Percentiles rank a stretch among this genome's conserved stretches.
Conservation (phyloP, 2,888 invertebrate species). For the Rhogogaster chlorosoma region DNA sequence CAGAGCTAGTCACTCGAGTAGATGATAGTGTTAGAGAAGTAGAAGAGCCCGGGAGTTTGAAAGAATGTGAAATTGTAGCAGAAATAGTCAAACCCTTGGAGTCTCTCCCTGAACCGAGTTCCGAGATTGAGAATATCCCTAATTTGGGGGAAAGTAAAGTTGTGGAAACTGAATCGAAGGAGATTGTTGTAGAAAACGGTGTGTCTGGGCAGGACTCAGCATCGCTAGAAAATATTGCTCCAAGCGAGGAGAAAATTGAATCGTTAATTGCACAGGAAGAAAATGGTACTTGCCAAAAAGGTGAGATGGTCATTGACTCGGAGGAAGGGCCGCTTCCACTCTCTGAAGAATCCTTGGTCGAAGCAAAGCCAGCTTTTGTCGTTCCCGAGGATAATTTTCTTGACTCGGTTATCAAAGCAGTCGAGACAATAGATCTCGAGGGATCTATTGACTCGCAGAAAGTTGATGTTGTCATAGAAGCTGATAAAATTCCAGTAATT, state of each 20-base stretch:
- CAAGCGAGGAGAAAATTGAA: neutral
- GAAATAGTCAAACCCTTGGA: conserved; percentile 33
- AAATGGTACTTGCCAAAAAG: neutral
- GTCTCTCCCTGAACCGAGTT: neutral
- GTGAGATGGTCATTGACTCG: conserved; percentile 61
- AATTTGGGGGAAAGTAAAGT: neutral
- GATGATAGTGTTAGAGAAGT: neutral
- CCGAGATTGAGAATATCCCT: neutral
- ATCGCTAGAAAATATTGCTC: neutral
- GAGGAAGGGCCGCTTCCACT: conserved; percentile 69
- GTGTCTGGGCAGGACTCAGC: conserved; percentile 31
- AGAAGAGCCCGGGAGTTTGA: neutral
- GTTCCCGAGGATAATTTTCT: conserved; percentile 60
- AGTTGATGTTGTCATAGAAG: conserved; percentile 53
- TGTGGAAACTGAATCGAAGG: conserved; percentile 1
- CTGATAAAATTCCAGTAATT: conserved; percentile 37
- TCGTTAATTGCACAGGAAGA: neutral
- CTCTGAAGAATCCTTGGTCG: conserved; percentile 58
- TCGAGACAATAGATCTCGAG: conserved; percentile 33
- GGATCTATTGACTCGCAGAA: neutral
- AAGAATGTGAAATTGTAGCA: conserved; percentile 27
- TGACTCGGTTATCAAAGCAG: conserved; percentile 43
- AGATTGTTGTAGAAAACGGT: conserved; percentile 22
- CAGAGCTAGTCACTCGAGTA: neutral
- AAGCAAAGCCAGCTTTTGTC: conserved; percentile 63